phyloP scores from a whole-genome alignment of 2,113 vertebrate species.

The Salvelinus fontinalis region DNA sequence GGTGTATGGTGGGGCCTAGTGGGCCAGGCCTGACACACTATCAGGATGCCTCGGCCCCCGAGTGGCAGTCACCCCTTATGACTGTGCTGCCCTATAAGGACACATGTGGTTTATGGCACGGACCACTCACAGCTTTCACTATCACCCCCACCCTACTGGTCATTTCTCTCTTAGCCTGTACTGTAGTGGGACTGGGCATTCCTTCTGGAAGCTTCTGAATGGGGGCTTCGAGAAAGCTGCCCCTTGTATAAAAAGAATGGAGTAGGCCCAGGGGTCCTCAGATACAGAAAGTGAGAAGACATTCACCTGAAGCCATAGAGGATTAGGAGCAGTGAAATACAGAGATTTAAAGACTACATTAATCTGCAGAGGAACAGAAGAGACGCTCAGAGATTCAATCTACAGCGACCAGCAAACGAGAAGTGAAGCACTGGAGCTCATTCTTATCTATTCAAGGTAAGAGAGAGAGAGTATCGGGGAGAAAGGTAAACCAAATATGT shows the following conservation, averaged over 20 bases:
- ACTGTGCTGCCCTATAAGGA: no score
- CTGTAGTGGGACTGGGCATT: slow-evolving; percentile 49
- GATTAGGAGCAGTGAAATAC: slow-evolving; percentile 40
- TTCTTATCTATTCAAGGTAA: slow-evolving; percentile 51
- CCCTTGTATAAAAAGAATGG: slow-evolving; percentile 72
- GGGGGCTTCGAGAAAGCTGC: slow-evolving; percentile 67
- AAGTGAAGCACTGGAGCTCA: slow-evolving; percentile 17
- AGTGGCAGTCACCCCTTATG: no score
- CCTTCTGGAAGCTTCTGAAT: slow-evolving; percentile 77
- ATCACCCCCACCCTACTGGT: no score
- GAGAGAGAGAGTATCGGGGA: background rate
- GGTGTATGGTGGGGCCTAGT: no score
- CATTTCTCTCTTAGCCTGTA: slow-evolving; percentile 5
- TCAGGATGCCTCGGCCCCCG: no score
- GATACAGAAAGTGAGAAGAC: slow-evolving; percentile 41
- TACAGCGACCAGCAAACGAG: slow-evolving; percentile 12
- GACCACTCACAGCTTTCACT: no score
- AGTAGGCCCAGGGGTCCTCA: slow-evolving; percentile 30
- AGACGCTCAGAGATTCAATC: slow-evolving; percentile 20
- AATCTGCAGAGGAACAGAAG: slow-evolving; percentile 35
- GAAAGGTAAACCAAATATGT: background rate
- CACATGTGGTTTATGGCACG: no score
- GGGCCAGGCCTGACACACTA: no score
- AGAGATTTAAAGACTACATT: slow-evolving; percentile 19
- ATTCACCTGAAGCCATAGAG: slow-evolving; percentile 37